Evolutionary conservation across 1,140 invertebrate genomes (phyloP), one percentile per base, ranked within the genome.

Genomic region (Piezodorus guildinii): DNA sequence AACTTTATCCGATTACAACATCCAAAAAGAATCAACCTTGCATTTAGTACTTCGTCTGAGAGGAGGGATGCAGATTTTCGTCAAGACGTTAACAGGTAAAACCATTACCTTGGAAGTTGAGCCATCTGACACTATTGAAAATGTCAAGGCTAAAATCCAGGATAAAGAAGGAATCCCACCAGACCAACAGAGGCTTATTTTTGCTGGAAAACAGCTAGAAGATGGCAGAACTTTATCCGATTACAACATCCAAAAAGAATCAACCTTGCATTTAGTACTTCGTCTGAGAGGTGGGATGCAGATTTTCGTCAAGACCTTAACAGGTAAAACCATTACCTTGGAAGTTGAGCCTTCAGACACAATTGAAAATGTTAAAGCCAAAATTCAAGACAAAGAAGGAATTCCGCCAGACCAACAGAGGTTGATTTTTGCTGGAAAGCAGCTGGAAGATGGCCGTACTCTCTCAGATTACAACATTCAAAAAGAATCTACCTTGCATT

Each of bases 171-270:
- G 91, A 73, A 92, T 91, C 77, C 90, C 91, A 62, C 88, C 90
- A 68, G 89, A 92, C 76, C 90, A 93, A 73, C 82, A 81, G 69
- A 78, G 87, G 71, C 78, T 93, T 72, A 92, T 93, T 74, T 94
- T 94, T 77, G 92, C 84, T 72, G 92, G 93, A 44, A 94, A 94
- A 75, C 92, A 96, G 77, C 77, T 96, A 61, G 93, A 96, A 78
- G 92, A 96, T 85, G 91, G 90, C 3, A 81, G 90, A 52, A 95
- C 91, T 8, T 76, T 96, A 9, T 70, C 86, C 5, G 92, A 96
- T 73, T 95, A 95, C 74, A 94, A 94, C 73, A 94, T 97, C 71
- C 90, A 96, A 75, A 95, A 95, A 71, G 88, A 91, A 75, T 91
- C 88, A 1, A 92, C 92, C 0, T 81, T 96, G 52, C 93, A 98